Conservation (phyloP, 2,888 invertebrate genomes). For the Allacma fusca region DNA sequence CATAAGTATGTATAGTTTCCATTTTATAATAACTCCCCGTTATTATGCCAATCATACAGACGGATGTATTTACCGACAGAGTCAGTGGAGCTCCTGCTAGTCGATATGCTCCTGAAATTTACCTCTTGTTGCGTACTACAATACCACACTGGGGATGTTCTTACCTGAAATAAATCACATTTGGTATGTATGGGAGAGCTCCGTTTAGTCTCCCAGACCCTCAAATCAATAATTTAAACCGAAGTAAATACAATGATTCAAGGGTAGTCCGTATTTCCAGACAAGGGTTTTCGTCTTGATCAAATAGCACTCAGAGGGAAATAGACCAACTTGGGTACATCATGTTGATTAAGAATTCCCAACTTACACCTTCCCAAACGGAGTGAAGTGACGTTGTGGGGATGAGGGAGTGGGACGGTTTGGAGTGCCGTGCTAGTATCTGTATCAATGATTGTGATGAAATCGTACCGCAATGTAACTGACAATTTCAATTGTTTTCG, state of each 20-base stretch:
- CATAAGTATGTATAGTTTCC: no score
- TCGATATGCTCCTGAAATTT: background rate
- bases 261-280: background rate
- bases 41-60: background rate
- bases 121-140: background rate
- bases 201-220: no score
- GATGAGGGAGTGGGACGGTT: background rate
- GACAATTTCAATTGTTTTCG: constrained; percentile 40
- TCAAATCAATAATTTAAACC: constrained; percentile 17
- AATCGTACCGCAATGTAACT: constrained; percentile 22
- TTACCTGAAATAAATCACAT: background rate
- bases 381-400: no score
- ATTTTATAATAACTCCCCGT: no score
- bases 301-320: constrained; percentile 5
- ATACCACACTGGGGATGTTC: background rate
- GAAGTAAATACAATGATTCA: background rate
- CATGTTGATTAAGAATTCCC: constrained; percentile 15
- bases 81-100: background rate
- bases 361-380: no score
- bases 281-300: background rate
- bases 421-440: background rate
- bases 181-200: no score
- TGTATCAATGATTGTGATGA: background rate
- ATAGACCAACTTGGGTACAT: background rate
- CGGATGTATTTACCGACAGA: background rate